Evolutionary conservation across 2,113 vertebrate genomes (phyloP), one percentile per base, ranked within the genome.

Genomic region (Malaclemys terrapin): DNA sequence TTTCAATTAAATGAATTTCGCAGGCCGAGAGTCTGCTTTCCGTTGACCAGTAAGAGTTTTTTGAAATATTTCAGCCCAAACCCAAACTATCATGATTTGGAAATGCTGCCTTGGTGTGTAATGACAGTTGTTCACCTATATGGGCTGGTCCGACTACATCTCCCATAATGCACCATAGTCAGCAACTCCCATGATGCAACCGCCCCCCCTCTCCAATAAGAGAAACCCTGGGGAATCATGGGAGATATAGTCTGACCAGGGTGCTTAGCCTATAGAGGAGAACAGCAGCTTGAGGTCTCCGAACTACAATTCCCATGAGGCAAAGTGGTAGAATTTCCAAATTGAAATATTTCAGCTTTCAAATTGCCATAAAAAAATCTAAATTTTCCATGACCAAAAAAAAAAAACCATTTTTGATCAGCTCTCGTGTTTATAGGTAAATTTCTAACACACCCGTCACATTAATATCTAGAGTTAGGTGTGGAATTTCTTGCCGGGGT

Each of bases 81-180:
- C 29, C 45, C 31, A 56, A 78, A 88, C 59, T 31, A 24, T 62
- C 31, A 2, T 7, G 7, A 17, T 92, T 89, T 42, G 0, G 25
- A 90, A 89, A 78, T 5, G 24, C 11, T 35, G 5, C 25, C 62
- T 31, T 42, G 17, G 27, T 94, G 56, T 38, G 25, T 85, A 57
- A 1, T 91, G 82, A 52, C 85, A 65, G 25, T 27, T 47, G 16
- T 12, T 2, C 4, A 22, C 5, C 82, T 86, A n/a, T 38, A 10
- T n/a, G 84, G 47, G 72, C 31, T 83, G 82, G 10, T 13, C 76
- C 62, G 81, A 0, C 25, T 10, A 4, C 5, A 75, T n/a, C 14
- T 92, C 52, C 10, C 76, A 19, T 24, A 0, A 9, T n/a, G 1
- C 8, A 1, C 4, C 1, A 0, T 54, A n/a, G 9, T n/a, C 69